Evolutionary conservation across 2,888 invertebrate species (phyloP), one percentile per base, ranked within the genome.

Genomic region (Torymus texanus): DNA sequence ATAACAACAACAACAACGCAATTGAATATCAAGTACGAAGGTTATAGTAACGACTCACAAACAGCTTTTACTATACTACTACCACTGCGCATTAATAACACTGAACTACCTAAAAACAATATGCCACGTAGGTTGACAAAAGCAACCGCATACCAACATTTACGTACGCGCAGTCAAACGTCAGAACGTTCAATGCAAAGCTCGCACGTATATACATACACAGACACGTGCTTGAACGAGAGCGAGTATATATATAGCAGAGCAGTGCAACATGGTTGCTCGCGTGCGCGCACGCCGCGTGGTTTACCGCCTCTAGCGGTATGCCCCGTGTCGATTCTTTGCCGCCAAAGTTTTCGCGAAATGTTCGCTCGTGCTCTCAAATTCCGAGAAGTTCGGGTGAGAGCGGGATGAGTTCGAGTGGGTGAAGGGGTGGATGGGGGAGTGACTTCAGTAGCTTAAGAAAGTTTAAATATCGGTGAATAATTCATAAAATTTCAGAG

Each of bases 401-500:
- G 5, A 62, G 56, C 65, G 18, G 2, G 5, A 62, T 41, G 41
- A 61, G 14, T 62, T 61, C 13, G 18, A 41, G 41, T 41, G 41
- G 41, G 41, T 5, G 5, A 41, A 41, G 41, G 41, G 41, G 41
- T 5, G 41, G 4, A 0, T 1, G 29, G 3, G 29, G 5, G 41
- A 21, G 18, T 29, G 53, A 53, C 10, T 68, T 41, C 50, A 41
- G 18, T n/a, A 62, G n/a, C 24, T 68, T 68, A 62, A 53, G 63
- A 66, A 75, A 75, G 16, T 68, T 67, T 41, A 62, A 68, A 61
- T 56, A 59, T 56, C 29, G 41, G n/a, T 63, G 51, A 62, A 76
- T 70, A 76, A 70, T 76, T 70, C 63, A 70, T 50, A n/a, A 62
- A 70, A 75, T 67, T 75, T 24, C 16, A 24, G 16, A 29, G 24